Evolutionary conservation across 64 coral and sea anemone species (phyloP).

Genomic region (Montipora cactus): DNA sequence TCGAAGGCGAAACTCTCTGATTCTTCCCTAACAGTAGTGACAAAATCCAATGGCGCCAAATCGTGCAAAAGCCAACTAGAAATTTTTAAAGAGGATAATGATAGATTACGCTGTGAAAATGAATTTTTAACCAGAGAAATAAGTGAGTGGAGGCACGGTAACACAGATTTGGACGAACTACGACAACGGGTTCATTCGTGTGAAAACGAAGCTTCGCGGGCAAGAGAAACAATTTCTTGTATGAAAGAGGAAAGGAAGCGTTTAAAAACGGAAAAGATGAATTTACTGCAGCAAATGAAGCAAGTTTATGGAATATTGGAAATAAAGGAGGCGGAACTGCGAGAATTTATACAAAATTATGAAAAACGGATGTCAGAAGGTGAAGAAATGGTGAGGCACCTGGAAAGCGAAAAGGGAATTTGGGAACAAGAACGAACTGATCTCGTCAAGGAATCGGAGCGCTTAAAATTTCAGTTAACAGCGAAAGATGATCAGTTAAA

Average conservation of each 20-base stretch:
- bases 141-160: conserved; percentile 81
- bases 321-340: conserved; percentile 87
- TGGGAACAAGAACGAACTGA: conserved; percentile 77
- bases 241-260: conserved; percentile 96
- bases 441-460: conserved; percentile 47
- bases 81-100: conserved; percentile 82
- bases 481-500: conserved; percentile 76
- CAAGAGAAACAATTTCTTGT: conserved; percentile 93
- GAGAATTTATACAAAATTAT: conserved; percentile 98
- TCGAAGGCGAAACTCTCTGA: conserved; percentile 26
- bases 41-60: background rate
- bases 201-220: conserved; percentile 94
- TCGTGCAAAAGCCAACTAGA: conserved; percentile 57
- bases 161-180: conserved; percentile 79
- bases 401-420: conserved; percentile 63
- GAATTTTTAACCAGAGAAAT: conserved; percentile 79
- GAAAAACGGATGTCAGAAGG: conserved; percentile 91
- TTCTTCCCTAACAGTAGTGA: conserved; percentile 23
- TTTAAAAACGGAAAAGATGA: conserved; percentile 89
- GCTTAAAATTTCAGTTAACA: conserved; percentile 81
- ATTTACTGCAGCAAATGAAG: conserved; percentile 92
- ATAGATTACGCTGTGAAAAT: conserved; percentile 88
- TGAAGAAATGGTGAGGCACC: conserved; percentile 55
- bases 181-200: conserved; percentile 83
- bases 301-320: conserved; percentile 94